Base-by-base conservation (phyloP, 1,140 invertebrate genomes). In the Papilio xuthus region DNA sequence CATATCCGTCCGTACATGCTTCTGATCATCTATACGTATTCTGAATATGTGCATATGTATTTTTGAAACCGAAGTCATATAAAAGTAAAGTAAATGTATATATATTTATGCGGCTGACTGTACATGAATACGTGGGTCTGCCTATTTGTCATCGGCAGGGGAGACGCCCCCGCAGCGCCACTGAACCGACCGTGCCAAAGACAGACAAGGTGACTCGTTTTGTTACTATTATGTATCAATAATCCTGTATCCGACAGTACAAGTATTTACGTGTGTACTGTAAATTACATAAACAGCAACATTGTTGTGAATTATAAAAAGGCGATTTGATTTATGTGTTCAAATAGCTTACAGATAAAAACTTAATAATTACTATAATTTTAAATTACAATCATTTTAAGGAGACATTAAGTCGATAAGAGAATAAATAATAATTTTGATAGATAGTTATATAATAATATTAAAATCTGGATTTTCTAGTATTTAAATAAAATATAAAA, bases 161-260 rank as follows among this genome's bases (percentile, higher is more conserved):
- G 71, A 26, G 71, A 2, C 37, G 42, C 42, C 69, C 71, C 71
- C 71, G 71, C 71, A 26, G 71, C 41, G 71, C n/a, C 71, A 23
- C 42, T 42, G 42, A 12, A 0, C n/a, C 20, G 12, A 12, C 12
- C 71, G 20, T 73, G 71, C 13, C 71, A 73, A 41, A 26, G n/a
- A 73, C 71, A 73, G 71, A 26, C 71, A 73, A 73, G 41, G 69
- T 47, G 71, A 44, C 41, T 73, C 4, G 41, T 42, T 26, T 73
- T 73, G 71, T 71, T 71, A 44, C 20, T 67, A 32, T 73, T 73
- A 37, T 26, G 37, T 73, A 50, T n/a, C 37, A 67, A 12, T 13
- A 6, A 26, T 67, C 32, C 69, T 71, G 69, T n/a, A 71, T 71
- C 10, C 18, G 60, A 67, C 60, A 67, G 23, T 56, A 13, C 56